Evolutionary conservation across 2,888 invertebrate genomes (phyloP), one percentile per base, ranked within the genome.

Genomic region (Monochamus alternatus): DNA sequence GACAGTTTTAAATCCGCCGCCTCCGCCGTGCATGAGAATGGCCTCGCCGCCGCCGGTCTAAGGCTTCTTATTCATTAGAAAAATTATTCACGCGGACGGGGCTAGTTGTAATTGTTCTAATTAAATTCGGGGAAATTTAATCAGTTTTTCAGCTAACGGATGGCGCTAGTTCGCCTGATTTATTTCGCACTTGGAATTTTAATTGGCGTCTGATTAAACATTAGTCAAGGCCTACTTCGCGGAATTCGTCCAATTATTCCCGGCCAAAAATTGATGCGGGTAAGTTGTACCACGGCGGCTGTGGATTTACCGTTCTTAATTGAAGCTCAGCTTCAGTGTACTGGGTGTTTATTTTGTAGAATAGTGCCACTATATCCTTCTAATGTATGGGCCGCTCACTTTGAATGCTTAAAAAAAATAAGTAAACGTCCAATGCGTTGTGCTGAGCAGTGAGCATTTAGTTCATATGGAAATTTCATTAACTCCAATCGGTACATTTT

Each of bases 1-100:
- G 81, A 83, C 82, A 38, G 82, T 83, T 82, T 82, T 81, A 82
- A 83, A 84, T 83, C 80, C 78, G 81, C 79, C 77, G 67, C 74
- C 74, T 83, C 81, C 81, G 75, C 81, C 82, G 82, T 82, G 81
- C 81, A 81, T 80, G 80, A 80, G 81, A 80, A 80, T 80, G 75
- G 4, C 77, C 80, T 69, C 78, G 81, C 80, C 77, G 72, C 77
- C 81, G 83, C 84, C 82, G 82, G 72, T 75, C 74, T 72, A 59
- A 65, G 70, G 75, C 76, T 78, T 75, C 74, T 78, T 75, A 77
- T 80, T 78, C 80, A 77, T 75, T 75, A 75, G 76, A 80, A 80
- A 80, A 82, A 81, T 78, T 77, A 76, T 79, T 76, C 74, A 73
- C 73, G 59, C 66, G 58, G 71, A 73, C 73, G 68, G 47, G 55